A percentile compares a stretch with the other conserved stretches of the same genome.
These are phyloP conservation scores for Perognathus longimembris DNA, from an alignment of 2,113 vertebrate genomes.

Conservation along the genomic window DNA sequence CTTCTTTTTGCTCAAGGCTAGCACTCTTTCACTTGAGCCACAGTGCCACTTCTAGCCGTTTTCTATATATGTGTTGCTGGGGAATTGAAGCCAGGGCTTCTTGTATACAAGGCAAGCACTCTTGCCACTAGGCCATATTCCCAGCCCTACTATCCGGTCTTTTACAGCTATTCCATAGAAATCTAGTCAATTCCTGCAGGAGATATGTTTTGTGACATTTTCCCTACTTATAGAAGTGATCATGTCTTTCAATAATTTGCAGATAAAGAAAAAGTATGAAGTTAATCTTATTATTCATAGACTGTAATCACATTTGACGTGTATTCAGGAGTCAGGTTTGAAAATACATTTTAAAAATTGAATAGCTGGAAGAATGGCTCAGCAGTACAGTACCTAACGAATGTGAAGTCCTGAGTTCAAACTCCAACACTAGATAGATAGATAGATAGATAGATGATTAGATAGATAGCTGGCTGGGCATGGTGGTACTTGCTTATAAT, in stretches of 20 bases:
- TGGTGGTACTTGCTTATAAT: no score
- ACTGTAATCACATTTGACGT: background rate
- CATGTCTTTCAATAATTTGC: background rate
- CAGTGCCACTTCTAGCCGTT: no score
- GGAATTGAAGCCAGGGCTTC: no score
- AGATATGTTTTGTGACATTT: conserved; percentile 25
- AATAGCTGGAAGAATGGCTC: no score
- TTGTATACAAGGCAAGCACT: no score
- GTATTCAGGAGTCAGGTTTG: conserved; percentile 26
- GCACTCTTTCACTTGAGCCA: no score
- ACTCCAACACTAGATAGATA: background rate
- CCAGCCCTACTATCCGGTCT: background rate
- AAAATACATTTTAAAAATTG: conserved; percentile 11
- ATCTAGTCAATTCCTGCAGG: background rate
- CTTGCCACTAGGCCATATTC: no score
- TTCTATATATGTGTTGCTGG: no score
- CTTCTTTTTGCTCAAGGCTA: no score
- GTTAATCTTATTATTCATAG: background rate
- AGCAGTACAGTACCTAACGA: no score
- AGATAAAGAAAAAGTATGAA: conserved; percentile 17
- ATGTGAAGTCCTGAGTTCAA: no score
- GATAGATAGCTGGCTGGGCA: background rate
- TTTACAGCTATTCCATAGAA: background rate
- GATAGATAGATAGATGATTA: background rate
- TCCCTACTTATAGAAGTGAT: conserved; percentile 51